Evolutionary conservation across 2,888 invertebrate genomes (phyloP).

Genomic region (Notodonta dromedarius): DNA sequence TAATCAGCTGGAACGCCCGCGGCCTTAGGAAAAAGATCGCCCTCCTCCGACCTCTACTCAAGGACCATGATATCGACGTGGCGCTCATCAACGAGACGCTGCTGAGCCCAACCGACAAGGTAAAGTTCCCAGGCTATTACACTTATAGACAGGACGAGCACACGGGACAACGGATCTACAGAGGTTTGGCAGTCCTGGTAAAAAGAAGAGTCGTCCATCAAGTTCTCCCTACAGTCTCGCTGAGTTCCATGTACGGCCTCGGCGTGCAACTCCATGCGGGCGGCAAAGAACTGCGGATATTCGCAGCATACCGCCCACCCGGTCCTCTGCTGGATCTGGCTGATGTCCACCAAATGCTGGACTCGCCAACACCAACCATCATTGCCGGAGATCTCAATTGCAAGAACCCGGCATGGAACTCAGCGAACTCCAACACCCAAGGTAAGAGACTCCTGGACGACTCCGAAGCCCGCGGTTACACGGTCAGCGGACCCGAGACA

Average conservation of each 20-base stretch:
- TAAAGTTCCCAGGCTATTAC: conserved; percentile 7
- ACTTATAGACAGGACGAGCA: conserved; percentile 9
- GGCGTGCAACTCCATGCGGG: conserved; percentile 1
- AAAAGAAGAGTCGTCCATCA: conserved; percentile 4
- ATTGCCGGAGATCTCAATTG: conserved; percentile 7
- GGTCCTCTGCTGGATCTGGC: background rate
- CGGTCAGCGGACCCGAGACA: conserved; percentile 3
- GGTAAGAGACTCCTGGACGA: background rate
- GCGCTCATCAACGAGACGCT: conserved; percentile 3
- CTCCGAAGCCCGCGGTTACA: background rate
- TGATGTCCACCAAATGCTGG: background rate
- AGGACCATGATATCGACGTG: background rate
- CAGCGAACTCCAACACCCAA: background rate
- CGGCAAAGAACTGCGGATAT: background rate
- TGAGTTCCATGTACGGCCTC: background rate
- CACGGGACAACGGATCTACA: background rate
- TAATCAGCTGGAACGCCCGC: background rate
- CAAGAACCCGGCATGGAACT: conserved; percentile 7
- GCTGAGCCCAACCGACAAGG: conserved; percentile 3
- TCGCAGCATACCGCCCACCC: conserved; percentile 6
- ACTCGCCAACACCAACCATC: background rate
- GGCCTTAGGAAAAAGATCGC: background rate
- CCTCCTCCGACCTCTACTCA: background rate
- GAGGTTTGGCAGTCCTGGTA: conserved; percentile 7
- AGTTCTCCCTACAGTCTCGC: background rate